These are phyloP conservation scores for Zaprionus ornatus DNA, from an alignment of 1,140 invertebrate species.

Conservation along the genomic window DNA sequence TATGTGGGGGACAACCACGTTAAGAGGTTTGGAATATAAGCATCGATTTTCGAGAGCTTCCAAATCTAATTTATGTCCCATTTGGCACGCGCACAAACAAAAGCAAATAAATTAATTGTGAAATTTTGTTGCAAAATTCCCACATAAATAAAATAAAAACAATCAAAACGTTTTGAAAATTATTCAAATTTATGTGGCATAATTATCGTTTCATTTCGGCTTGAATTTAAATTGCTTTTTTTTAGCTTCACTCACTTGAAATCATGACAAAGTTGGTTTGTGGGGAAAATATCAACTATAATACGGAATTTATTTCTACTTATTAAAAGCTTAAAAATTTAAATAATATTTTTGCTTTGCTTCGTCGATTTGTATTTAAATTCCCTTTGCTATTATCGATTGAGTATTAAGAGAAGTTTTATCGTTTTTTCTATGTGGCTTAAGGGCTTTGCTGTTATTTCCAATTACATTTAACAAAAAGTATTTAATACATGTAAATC, in stretches of 20 bases:
- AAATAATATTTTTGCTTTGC: too few relatives aligned
- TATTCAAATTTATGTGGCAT: conserved; percentile 10
- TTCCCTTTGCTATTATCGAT: not conserved
- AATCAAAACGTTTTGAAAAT: conserved; percentile 1
- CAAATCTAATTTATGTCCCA: conserved; percentile 34
- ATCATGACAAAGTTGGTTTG: too few relatives aligned
- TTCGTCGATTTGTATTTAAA: not conserved
- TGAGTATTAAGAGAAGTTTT: not conserved
- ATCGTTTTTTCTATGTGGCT: not conserved
- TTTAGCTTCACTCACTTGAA: not conserved
- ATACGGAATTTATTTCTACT: too few relatives aligned
- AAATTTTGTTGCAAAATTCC: conserved; percentile 13
- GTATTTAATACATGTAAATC: not conserved
- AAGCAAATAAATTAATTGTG: conserved; percentile 47
- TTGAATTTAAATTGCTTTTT: not conserved
- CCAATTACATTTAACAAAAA: not conserved
- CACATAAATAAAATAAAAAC: not conserved
- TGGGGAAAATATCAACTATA: too few relatives aligned
- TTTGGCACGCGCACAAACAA: conserved; percentile 24
- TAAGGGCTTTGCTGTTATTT: not conserved
- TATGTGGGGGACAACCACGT: not conserved
- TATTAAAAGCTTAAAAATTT: not conserved
- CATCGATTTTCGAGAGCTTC: conserved; percentile 16
- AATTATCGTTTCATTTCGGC: not conserved
- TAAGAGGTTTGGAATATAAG: not conserved